Conservation (phyloP, 2,888 invertebrate species). For the Trilocha varians region DNA sequence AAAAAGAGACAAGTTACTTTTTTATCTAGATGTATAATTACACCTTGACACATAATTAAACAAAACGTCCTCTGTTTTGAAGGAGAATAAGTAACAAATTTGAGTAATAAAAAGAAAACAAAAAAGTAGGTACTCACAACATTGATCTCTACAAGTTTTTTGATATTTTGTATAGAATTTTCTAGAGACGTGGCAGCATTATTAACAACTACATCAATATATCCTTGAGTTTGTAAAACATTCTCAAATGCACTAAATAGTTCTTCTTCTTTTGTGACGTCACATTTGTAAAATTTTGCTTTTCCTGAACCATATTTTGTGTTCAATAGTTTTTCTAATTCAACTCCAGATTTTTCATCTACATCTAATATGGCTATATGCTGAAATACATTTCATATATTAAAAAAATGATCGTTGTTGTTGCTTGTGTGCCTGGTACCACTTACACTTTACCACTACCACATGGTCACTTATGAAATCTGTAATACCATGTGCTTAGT, state of each 20-base stretch:
- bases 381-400: slow-evolving; percentile 18
- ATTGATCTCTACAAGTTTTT: background rate
- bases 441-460: no score
- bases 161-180: background rate
- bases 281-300: slow-evolving; percentile 31
- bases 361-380: slow-evolving; percentile 31
- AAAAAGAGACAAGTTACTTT: no score
- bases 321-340: slow-evolving; percentile 25
- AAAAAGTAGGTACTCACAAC: background rate
- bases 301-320: slow-evolving; percentile 19
- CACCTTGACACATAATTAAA: no score
- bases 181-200: slow-evolving; percentile 23
- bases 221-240: slow-evolving; percentile 17
- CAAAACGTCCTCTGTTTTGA: no score
- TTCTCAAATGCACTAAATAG: slow-evolving; percentile 21
- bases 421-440: no score
- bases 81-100: no score
- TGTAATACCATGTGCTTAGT: no score
- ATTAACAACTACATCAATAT: slow-evolving; percentile 32
- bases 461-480: no score
- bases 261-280: slow-evolving; percentile 27
- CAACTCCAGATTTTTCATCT: slow-evolving; percentile 18
- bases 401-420: no score
- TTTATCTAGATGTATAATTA: no score
- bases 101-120: no score